These are phyloP conservation scores for Cyclophora albipunctata DNA, from an alignment of 2,888 invertebrate species.

Conservation along the genomic window DNA sequence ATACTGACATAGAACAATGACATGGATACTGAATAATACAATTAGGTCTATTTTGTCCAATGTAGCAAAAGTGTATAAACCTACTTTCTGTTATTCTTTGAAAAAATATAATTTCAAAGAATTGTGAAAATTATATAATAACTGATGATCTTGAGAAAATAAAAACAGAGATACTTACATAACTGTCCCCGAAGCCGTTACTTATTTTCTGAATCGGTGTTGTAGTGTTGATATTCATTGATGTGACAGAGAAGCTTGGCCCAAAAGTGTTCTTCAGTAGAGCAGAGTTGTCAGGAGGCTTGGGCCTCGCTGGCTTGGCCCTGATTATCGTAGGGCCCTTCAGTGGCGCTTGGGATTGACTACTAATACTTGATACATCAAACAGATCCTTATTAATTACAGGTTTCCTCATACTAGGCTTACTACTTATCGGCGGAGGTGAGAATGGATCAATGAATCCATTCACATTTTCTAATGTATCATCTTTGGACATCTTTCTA, in stretches of 20 bases:
- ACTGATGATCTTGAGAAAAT: no score
- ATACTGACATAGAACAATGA: no score
- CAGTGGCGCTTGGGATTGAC: slow-evolving; percentile 49
- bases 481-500: slow-evolving; percentile 52
- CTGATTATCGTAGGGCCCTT: slow-evolving; percentile 85
- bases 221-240: slow-evolving; percentile 62
- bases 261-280: slow-evolving; percentile 58
- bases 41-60: no score
- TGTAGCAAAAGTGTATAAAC: no score
- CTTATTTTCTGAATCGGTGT: slow-evolving; percentile 59
- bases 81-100: no score
- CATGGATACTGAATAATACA: no score
- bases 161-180: slow-evolving; percentile 42
- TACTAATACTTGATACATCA: slow-evolving; percentile 72
- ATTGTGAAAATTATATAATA: no score
- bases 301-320: slow-evolving; percentile 76
- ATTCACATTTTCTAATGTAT: slow-evolving; percentile 71
- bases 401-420: slow-evolving; percentile 67
- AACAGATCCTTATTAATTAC: slow-evolving; percentile 78
- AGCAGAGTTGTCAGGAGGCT: slow-evolving; percentile 69
- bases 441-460: slow-evolving; percentile 72
- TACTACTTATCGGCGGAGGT: slow-evolving; percentile 46
- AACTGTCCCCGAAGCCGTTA: slow-evolving; percentile 50
- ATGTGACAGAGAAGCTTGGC: slow-evolving; percentile 38
- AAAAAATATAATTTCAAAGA: no score